Conservation (phyloP, 2,888 invertebrate genomes). For the Brachyopa scutellaris region DNA sequence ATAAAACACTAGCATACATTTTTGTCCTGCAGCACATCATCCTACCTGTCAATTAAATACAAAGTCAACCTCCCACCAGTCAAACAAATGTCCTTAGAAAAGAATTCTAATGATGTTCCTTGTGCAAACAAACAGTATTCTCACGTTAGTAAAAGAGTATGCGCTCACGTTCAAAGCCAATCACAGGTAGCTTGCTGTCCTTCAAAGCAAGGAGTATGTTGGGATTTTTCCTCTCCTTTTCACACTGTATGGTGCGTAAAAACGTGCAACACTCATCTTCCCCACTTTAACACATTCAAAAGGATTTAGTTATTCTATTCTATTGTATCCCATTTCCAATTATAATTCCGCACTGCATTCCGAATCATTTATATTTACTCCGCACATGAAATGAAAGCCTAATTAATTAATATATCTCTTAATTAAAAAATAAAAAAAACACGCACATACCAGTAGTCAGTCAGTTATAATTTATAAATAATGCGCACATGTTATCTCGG, state of each 20-base stretch:
- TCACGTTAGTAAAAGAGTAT: constrained; percentile 1
- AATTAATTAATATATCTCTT: constrained; percentile 46
- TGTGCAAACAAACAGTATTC: constrained; percentile 37
- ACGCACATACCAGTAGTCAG: not conserved
- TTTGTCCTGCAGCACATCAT: constrained; percentile 53
- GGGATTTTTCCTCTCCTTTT: not conserved
- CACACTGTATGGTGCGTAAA: not conserved
- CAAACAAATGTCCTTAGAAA: constrained; percentile 36
- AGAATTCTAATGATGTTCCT: constrained; percentile 36
- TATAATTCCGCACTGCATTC: constrained; percentile 16
- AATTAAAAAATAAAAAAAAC: constrained; percentile 50
- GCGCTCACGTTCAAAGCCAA: too few species aligned
- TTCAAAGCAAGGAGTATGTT: constrained; percentile 7
- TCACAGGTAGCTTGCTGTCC: not conserved
- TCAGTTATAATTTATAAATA: constrained; percentile 25
- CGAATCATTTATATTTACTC: not conserved
- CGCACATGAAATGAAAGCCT: constrained; percentile 17
- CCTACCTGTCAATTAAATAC: constrained; percentile 66
- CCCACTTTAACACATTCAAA: not conserved
- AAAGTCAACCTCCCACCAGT: constrained; percentile 44
- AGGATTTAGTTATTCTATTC: constrained; percentile 1
- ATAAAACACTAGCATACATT: constrained; percentile 26
- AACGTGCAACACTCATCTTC: not conserved
- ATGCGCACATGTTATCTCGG: constrained; percentile 1
- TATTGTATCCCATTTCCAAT: constrained; percentile 11